phyloP scores from a whole-genome alignment of 2,797 vertebrate genomes.

The Enteromius paludinosus region DNA sequence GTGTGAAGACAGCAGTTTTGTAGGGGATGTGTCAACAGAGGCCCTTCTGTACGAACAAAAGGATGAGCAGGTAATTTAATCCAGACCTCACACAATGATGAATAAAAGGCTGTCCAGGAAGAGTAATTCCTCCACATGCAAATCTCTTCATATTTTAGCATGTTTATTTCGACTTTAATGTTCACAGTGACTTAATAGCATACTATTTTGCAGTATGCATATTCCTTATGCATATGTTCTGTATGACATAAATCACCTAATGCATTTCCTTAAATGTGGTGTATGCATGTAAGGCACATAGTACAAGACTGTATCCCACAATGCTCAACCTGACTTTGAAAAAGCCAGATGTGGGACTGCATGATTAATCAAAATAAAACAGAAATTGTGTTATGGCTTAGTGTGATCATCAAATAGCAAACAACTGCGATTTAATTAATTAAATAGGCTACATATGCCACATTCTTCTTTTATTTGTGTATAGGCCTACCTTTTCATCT shows the following conservation, averaged over 20 bases:
- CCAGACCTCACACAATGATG: constrained; percentile 37
- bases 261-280: not conserved
- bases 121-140: constrained; percentile 22
- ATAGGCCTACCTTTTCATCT: no score
- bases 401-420: not conserved
- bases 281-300: not conserved
- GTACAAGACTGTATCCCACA: not conserved
- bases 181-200: not conserved
- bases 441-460: not conserved
- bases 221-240: not conserved
- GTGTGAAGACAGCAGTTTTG: constrained; percentile 42
- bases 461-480: not conserved
- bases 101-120: constrained; percentile 35
- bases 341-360: not conserved
- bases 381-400: not conserved
- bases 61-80: constrained; percentile 58
- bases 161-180: not conserved
- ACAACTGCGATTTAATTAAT: not conserved
- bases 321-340: not conserved
- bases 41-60: constrained; percentile 48
- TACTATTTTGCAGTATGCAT: not conserved
- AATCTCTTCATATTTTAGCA: constrained; percentile 20
- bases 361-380: not conserved
- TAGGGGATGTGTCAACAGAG: constrained; percentile 41
- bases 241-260: not conserved